phyloP scores from a whole-genome alignment of 2,797 vertebrate genomes.

The Schizothorax lantsangensis region DNA sequence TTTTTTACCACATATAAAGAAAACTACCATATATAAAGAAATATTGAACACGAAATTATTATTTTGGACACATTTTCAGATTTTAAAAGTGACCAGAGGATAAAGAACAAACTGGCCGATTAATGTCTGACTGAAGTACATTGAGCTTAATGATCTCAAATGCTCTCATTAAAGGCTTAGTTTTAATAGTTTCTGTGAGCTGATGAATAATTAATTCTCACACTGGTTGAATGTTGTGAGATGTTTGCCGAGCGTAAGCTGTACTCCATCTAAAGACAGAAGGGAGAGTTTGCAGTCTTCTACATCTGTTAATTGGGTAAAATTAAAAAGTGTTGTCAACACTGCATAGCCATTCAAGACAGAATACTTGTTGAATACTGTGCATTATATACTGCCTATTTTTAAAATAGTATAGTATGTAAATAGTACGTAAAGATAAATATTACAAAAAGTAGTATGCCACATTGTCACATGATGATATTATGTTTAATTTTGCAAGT shows the following conservation, averaged over 20 bases:
- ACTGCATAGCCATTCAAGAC: background rate
- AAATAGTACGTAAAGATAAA: background rate
- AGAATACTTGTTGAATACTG: background rate
- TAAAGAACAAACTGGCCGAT: conserved; percentile 19
- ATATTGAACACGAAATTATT: background rate
- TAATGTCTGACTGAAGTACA: conserved; percentile 7
- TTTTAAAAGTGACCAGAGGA: background rate
- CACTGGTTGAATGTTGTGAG: conserved; percentile 22
- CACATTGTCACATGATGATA: background rate
- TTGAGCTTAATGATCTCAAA: conserved; percentile 17
- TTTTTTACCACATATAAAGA: background rate
- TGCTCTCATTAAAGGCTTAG: conserved; percentile 29
- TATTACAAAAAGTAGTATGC: background rate
- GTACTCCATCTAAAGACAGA: background rate
- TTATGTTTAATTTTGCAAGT: background rate
- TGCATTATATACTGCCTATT: background rate
- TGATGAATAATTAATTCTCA: conserved; percentile 38
- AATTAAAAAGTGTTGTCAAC: background rate
- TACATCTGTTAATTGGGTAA: conserved; percentile 10
- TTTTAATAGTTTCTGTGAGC: conserved; percentile 22
- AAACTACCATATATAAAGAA: background rate
- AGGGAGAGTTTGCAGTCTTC: background rate
- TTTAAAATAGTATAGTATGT: background rate
- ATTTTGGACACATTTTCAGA: background rate
- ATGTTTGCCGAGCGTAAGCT: background rate